phyloP scores from a whole-genome alignment of 2,797 vertebrate genomes.

The Cuniculus paca region DNA sequence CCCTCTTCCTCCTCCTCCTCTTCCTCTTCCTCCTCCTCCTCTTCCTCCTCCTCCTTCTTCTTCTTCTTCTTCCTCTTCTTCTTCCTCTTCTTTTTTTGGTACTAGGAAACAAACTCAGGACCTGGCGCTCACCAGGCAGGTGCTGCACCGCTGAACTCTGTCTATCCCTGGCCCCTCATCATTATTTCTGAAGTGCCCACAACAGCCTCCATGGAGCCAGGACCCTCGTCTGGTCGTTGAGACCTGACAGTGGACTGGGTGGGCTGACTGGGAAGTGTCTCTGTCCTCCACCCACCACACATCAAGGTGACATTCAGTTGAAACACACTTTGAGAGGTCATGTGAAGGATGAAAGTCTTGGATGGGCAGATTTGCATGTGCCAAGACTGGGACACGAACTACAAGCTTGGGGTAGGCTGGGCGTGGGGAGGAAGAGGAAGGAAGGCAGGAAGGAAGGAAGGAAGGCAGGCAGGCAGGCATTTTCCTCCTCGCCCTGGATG shows the following conservation, averaged over 20 bases:
- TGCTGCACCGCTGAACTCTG: too few relatives aligned
- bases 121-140: too few relatives aligned
- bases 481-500: not conserved
- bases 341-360: not conserved
- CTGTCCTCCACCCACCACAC: not conserved
- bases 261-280: not conserved
- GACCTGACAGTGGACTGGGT: not conserved
- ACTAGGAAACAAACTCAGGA: too few relatives aligned
- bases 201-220: not conserved
- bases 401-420: not conserved
- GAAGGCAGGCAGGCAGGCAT: not conserved
- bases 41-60: too few relatives aligned
- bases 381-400: not conserved
- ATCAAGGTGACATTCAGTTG: not conserved
- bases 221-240: not conserved
- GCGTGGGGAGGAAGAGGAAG: not conserved
- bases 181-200: fast-evolving
- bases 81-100: too few relatives aligned
- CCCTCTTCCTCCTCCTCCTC: too few relatives aligned
- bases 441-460: too few relatives aligned
- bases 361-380: not conserved
- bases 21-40: too few relatives aligned
- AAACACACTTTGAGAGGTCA: not conserved
- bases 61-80: too few relatives aligned
- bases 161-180: too few relatives aligned